Evolutionary conservation across 2,113 vertebrate genomes (phyloP).

Genomic region (Agelaius tricolor): DNA sequence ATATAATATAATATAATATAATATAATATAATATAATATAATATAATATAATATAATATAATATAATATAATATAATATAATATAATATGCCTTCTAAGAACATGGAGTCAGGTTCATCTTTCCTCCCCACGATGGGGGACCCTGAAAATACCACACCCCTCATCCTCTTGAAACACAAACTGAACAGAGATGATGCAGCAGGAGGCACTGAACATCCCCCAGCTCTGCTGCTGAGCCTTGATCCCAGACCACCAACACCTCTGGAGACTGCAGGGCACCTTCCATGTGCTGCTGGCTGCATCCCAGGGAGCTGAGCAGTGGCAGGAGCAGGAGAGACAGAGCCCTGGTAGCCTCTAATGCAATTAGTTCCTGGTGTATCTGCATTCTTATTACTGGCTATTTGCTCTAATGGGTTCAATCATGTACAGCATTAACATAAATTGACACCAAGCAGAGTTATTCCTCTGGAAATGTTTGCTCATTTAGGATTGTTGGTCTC

Average conservation of each 20-base stretch:
- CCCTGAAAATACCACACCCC: too few species aligned
- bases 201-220: background rate
- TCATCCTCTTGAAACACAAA: background rate
- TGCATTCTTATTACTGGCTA: constrained; percentile 18
- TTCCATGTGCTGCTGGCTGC: background rate
- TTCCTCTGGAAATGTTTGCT: constrained; percentile 21
- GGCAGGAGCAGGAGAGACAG: background rate
- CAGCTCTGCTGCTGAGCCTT: background rate
- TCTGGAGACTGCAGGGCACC: background rate
- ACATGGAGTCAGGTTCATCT: too few species aligned
- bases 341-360: background rate
- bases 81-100: too few species aligned
- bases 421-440: constrained; percentile 40
- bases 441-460: constrained; percentile 43
- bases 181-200: background rate
- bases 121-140: too few species aligned
- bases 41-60: too few species aligned
- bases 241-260: background rate
- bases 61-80: too few species aligned
- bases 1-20: too few species aligned
- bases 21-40: too few species aligned
- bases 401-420: constrained; percentile 47
- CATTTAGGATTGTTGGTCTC: constrained; percentile 21
- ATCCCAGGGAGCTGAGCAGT: background rate
- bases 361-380: constrained; percentile 15